Evolutionary conservation across 1,140 invertebrate species (phyloP).

Genomic region (Drosophila virilis): DNA sequence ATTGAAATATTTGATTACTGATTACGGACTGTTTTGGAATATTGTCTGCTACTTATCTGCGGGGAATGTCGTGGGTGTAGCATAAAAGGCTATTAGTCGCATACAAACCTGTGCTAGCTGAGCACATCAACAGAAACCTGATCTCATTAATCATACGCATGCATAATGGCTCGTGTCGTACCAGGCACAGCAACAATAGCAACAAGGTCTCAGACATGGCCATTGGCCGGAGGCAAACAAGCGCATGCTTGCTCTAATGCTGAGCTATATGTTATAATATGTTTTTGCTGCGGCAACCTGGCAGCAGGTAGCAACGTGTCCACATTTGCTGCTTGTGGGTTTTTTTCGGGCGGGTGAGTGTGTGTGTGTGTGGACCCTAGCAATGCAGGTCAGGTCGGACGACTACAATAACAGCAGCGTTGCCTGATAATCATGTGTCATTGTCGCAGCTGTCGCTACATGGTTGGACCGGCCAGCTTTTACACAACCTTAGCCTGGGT

Average conservation of each 20-base stretch:
- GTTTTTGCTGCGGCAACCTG: conserved; percentile 20
- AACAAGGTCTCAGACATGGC: conserved; percentile 25
- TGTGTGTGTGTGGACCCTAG: conserved; percentile 24
- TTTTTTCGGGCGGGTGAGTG: no score
- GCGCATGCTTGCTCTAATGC: conserved; percentile 55
- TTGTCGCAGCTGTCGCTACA: conserved; percentile 70
- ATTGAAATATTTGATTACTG: conserved; percentile 50
- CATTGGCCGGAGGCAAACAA: conserved; percentile 35
- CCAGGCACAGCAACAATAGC: conserved; percentile 31
- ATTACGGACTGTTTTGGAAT: conserved; percentile 44
- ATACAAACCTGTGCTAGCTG: conserved; percentile 9
- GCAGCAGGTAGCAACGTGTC: conserved; percentile 28
- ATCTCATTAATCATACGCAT: conserved; percentile 80
- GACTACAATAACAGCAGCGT: conserved; percentile 48
- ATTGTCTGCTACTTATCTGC: conserved; percentile 36
- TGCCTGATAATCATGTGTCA: conserved; percentile 80
- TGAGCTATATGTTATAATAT: conserved; percentile 69
- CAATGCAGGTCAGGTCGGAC: conserved; percentile 49
- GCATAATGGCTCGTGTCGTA: conserved; percentile 75
- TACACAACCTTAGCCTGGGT: not conserved
- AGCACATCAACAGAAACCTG: conserved; percentile 76
- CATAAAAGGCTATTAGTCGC: conserved; percentile 38
- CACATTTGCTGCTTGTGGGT: not conserved
- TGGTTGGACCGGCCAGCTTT: conserved; percentile 9
- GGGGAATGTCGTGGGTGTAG: conserved; percentile 14